phyloP scores from a whole-genome alignment of 2,113 vertebrate species.

The Zootoca vivipara region DNA sequence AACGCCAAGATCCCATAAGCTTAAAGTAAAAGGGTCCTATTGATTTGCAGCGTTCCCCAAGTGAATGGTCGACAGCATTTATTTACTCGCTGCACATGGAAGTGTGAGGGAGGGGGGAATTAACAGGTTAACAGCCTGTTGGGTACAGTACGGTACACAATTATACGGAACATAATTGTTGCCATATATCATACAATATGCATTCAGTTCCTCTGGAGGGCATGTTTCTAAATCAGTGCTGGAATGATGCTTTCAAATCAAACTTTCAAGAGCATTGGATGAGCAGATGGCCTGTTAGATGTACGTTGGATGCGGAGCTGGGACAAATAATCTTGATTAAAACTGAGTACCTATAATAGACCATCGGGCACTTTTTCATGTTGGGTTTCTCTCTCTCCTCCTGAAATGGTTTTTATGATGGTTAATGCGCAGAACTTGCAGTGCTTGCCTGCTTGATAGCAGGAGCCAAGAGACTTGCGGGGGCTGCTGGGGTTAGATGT shows the following conservation, averaged over 20 bases:
- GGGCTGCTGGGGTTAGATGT: no score
- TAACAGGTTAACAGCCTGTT: conserved; percentile 51
- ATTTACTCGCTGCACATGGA: conserved; percentile 32
- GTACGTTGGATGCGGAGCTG: neutral
- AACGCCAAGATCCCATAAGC: conserved; percentile 66
- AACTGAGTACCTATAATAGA: neutral
- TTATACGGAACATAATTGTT: conserved; percentile 36
- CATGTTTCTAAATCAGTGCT: conserved; percentile 32
- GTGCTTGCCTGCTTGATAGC: no score
- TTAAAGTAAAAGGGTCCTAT: conserved; percentile 60
- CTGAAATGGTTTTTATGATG: no score
- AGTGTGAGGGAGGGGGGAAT: conserved; percentile 47
- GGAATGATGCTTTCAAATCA: conserved; percentile 41
- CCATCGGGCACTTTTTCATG: neutral
- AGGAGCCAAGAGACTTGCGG: no score
- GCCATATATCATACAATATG: conserved; percentile 20
- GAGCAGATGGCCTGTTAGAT: neutral
- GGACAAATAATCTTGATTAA: neutral
- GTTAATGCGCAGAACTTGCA: no score
- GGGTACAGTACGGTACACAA: conserved; percentile 7
- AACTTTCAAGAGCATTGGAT: conserved; percentile 1
- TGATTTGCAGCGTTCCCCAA: conserved; percentile 66
- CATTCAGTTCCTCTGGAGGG: conserved; percentile 37
- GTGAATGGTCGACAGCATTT: conserved; percentile 60
- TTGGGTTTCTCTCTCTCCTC: no score